Conservation (phyloP, 2,113 vertebrate genomes). For the Mirza zaza region DNA sequence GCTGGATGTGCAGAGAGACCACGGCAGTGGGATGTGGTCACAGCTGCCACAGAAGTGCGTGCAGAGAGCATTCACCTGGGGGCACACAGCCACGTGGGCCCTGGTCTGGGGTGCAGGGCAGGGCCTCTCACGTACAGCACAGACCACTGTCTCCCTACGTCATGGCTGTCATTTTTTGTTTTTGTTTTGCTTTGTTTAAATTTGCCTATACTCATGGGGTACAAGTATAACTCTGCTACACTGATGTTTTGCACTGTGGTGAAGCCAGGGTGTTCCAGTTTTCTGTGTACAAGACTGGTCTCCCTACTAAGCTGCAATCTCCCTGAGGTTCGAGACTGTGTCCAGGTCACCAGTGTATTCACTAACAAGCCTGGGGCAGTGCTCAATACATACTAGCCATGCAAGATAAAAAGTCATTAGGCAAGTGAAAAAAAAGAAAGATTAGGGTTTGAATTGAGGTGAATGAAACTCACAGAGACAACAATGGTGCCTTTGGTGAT, state of each 20-base stretch:
- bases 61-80: not conserved
- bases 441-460: not conserved
- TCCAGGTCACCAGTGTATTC: not conserved
- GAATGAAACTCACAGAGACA: not conserved
- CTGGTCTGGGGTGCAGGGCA: not conserved
- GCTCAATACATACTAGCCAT: not conserved
- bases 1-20: not conserved
- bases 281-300: not conserved
- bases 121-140: not conserved
- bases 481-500: rapidly evolving
- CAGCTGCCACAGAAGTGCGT: no score
- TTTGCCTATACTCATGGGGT: no score
- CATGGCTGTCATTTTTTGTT: no score
- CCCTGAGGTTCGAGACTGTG: not conserved
- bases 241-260: no score
- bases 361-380: not conserved
- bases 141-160: not conserved
- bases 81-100: not conserved
- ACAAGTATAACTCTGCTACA: no score
- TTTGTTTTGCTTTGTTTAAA: no score
- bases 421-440: not conserved
- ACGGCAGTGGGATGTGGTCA: not conserved
- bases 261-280: no score
- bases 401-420: not conserved
- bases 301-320: not conserved